These are phyloP conservation scores for Gymnorhina tibicen DNA, from an alignment of 2,113 vertebrate species.

Conservation along the genomic window DNA sequence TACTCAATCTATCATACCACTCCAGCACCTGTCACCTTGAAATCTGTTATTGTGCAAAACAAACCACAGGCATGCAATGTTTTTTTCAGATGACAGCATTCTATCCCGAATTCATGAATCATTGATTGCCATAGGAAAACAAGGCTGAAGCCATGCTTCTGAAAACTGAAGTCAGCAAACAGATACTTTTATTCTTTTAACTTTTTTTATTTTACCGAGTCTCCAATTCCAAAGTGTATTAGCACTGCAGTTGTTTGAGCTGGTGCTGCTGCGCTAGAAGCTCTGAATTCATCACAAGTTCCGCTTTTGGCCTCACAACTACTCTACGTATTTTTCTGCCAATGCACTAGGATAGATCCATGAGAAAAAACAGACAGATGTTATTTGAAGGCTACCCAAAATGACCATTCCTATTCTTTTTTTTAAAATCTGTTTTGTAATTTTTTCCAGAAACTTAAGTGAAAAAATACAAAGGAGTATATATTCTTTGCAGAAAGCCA, in stretches of 20 bases:
- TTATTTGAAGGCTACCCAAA: neutral
- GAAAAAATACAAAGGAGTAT: neutral
- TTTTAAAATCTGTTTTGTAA: neutral
- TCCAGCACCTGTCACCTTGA: constrained; percentile 46
- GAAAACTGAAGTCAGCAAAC: constrained; percentile 36
- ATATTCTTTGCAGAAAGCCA: neutral
- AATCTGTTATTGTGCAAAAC: constrained; percentile 55
- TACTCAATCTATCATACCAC: constrained; percentile 6
- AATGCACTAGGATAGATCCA: neutral
- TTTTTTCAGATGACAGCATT: constrained; percentile 22
- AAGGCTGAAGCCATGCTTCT: constrained; percentile 32
- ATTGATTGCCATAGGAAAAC: constrained; percentile 58
- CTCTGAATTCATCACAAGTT: constrained; percentile 33
- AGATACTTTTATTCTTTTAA: neutral
- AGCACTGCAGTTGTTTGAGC: neutral
- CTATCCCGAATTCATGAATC: constrained; percentile 46
- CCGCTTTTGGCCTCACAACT: neutral
- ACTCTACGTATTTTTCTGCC: constrained; percentile 16
- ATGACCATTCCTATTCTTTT: neutral
- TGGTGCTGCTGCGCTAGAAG: neutral
- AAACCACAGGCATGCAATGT: constrained; percentile 51
- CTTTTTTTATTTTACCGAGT: neutral
- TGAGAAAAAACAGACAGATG: neutral
- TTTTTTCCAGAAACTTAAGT: neutral
- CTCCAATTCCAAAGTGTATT: constrained; percentile 22